Evolutionary conservation across 2,113 vertebrate species (phyloP), one percentile per base, ranked within the genome.

Genomic region (Apaloderma vittatum): DNA sequence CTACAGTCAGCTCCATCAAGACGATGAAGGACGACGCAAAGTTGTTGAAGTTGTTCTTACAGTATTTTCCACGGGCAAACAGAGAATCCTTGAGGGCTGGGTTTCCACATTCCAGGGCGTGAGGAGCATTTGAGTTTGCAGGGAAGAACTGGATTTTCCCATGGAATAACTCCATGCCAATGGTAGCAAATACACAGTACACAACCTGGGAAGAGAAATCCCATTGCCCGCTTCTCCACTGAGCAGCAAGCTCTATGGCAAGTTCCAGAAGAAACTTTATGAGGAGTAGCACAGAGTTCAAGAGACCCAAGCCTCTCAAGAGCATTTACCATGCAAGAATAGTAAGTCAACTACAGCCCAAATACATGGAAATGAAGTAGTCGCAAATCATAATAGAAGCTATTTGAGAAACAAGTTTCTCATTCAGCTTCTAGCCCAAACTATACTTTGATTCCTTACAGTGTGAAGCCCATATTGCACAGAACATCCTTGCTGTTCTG

Each of bases 1-100:
- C 99, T 55, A 99, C 98, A 0, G 99, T 99, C 82, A 99, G 99
- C 97, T 99, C 99, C 96, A 98, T 88, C 81, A 99, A 98, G 55
- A 99, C 97, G 1, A 99, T 72, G 88, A 99, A 99, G 23, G 99
- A 98, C 0, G 99, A 98, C 4, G 97, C 96, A 1, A 99, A 97
- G 77, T 99, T 32, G 20, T 99, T 99, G 98, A 99, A 99, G 97
- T 99, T 99, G 98, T 99, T 99, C 94, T 98, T 99, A 98, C 99
- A 99, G 97, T 99, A 99, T 91, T 97, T 98, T 62, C 97, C 97
- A 24, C 95, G 96, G 26, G 99, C 99, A 78, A 99, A 99, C 5
- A 94, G 79, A 1, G 98, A 98, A 14, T 97, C 98, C 18, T 97
- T 98, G 46, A 99, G 97, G 48, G 98, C 97, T 3, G 89, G 43